Evolutionary conservation across 2,797 vertebrate species (phyloP), one percentile per base, ranked within the genome.

Genomic region (Brachymystax lenok): DNA sequence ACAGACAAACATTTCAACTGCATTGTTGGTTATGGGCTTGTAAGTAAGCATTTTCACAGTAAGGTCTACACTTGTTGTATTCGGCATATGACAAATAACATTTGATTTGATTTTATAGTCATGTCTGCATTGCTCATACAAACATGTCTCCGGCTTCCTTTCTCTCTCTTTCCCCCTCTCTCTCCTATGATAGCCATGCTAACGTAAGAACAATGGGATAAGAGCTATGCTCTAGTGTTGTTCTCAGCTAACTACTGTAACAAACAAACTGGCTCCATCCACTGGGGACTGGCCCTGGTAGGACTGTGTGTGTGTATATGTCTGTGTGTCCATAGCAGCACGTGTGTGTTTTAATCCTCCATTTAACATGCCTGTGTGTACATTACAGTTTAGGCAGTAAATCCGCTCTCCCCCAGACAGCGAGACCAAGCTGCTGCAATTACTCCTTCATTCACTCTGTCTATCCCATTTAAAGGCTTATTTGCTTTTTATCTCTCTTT

Each of bases 201-300:
- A 69, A 86, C 80, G 78, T 59, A 59, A 2, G 40, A n/a, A 59
- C 56, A 21, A 21, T 19, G n/a, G 6, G 5, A 56, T n/a, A n/a
- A n/a, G 19, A 56, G 19, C n/a, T 56, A 56, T n/a, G 54, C 54
- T 14, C 77, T 72, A 73, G 69, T 84, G 74, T 7, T 6, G 69
- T 59, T 59, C 8, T 59, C 46, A 50, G 14, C 63, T 27, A 27
- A 28, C 63, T 4, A 28, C 27, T 27, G 90, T 91, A 89, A 90
- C 89, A 92, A 91, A 88, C 85, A 87, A 1, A 84, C 84, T 91
- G 90, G 89, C 85, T 89, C 87, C 78, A 85, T 78, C 85, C 88
- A 85, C 83, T 84, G 79, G 90, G 89, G 83, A 88, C 86, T 88
- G 89, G 88, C 84, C 88, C 86, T 21, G 30, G 80, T 75, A n/a